Percentiles rank a stretch among this genome's conserved stretches.
These are phyloP conservation scores for Exaiptasia diaphana DNA, from an alignment of 64 coral and sea anemone species.

Conservation along the genomic window DNA sequence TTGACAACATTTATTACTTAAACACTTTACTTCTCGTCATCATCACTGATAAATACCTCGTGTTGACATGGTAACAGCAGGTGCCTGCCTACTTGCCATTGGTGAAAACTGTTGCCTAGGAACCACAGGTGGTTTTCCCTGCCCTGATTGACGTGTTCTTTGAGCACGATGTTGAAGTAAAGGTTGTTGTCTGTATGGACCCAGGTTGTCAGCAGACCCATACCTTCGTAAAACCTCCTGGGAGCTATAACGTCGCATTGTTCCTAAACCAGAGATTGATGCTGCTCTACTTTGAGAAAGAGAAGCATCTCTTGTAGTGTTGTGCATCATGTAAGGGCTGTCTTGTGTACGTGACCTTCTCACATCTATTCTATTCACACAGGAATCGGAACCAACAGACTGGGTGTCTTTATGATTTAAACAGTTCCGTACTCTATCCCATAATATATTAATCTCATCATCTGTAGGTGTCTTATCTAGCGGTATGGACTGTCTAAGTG, in stretches of 20 bases:
- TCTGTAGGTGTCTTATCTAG: slow-evolving; percentile 80
- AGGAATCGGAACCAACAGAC: slow-evolving; percentile 89
- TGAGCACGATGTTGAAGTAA: slow-evolving; percentile 75
- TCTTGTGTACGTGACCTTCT: slow-evolving; percentile 61
- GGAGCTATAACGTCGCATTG: slow-evolving; percentile 83
- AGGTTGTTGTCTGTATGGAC: slow-evolving; percentile 37
- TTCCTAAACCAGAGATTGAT: slow-evolving; percentile 5
- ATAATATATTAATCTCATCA: slow-evolving; percentile 78
- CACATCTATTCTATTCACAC: slow-evolving; percentile 79
- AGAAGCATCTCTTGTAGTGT: neutral
- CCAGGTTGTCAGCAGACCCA: slow-evolving; percentile 81
- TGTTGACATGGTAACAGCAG: slow-evolving; percentile 37
- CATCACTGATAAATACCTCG: too few species aligned
- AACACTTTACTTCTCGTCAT: too few species aligned
- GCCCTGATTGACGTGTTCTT: slow-evolving; percentile 30
- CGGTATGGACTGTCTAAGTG: neutral
- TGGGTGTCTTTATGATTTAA: slow-evolving; percentile 67
- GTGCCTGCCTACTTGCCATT: slow-evolving; percentile 50
- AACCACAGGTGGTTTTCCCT: slow-evolving; percentile 50
- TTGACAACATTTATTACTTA: too few species aligned
- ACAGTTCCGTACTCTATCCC: slow-evolving; percentile 76
- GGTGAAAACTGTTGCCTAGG: slow-evolving; percentile 53
- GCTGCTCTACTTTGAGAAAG: slow-evolving; percentile 2
- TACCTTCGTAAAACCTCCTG: slow-evolving; percentile 64
- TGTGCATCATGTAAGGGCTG: slow-evolving; percentile 7